A percentile compares a stretch with the other conserved stretches of the same genome.
Conservation (phyloP, 2,797 vertebrate genomes). For the Mycteria americana region DNA sequence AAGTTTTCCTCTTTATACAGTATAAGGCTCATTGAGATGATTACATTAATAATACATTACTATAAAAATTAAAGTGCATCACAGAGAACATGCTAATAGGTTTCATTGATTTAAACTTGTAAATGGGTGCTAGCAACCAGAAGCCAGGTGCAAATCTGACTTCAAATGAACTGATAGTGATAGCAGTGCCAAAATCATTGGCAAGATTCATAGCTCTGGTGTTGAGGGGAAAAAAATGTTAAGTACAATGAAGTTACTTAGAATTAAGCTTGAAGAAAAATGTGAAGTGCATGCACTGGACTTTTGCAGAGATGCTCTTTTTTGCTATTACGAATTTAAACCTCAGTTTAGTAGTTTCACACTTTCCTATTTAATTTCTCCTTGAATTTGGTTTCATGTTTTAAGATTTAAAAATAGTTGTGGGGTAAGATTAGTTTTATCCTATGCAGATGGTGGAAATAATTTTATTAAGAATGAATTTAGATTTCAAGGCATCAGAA, state of each 20-base stretch:
- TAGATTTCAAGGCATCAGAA: not conserved
- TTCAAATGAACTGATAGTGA: conserved; percentile 43
- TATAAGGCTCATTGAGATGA: conserved; percentile 52
- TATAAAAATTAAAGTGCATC: conserved; percentile 67
- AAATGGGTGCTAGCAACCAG: conserved; percentile 67
- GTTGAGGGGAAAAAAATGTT: not conserved
- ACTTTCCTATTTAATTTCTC: not conserved
- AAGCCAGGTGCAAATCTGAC: conserved; percentile 62
- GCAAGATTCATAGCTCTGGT: conserved; percentile 34
- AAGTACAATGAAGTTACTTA: not conserved
- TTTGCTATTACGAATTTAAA: conserved; percentile 1
- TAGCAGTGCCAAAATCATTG: conserved; percentile 5
- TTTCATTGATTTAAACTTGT: conserved; percentile 72
- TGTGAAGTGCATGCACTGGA: not conserved
- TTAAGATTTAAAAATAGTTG: conserved; percentile 1
- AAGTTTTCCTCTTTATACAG: conserved; percentile 36
- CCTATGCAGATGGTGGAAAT: not conserved
- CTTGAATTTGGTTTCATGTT: not conserved
- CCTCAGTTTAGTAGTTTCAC: not conserved
- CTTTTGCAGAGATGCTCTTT: not conserved
- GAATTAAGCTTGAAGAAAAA: conserved; percentile 26
- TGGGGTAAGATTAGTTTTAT: not conserved
- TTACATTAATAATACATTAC: conserved; percentile 78
- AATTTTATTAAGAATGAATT: not conserved
- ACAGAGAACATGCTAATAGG: conserved; percentile 66